Percentiles rank a stretch among this genome's conserved stretches.
Evolutionary conservation across 2,888 invertebrate species (phyloP).

Genomic region (Hypsopygia costalis): DNA sequence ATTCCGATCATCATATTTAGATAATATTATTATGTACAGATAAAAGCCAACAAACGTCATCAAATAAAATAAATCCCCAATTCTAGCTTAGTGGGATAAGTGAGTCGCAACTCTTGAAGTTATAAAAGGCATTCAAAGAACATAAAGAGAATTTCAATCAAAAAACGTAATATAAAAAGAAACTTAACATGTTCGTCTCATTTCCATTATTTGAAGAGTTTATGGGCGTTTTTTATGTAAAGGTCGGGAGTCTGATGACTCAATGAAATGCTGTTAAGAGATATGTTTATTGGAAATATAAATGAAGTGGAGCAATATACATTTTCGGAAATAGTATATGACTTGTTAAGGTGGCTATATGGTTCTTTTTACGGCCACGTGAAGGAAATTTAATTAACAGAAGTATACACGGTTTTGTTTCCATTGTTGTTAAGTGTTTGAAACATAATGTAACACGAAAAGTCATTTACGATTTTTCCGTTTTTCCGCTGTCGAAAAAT

Average conservation of each 20-base stretch:
- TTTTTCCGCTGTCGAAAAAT: no score
- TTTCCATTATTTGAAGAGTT: neutral
- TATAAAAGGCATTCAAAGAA: neutral
- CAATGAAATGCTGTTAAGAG: neutral
- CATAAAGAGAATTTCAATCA: neutral
- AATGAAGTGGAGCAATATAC: neutral
- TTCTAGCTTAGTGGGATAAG: neutral
- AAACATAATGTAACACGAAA: no score
- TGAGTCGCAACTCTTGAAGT: no score
- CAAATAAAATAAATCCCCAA: neutral
- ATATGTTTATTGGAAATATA: neutral
- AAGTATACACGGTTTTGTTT: no score
- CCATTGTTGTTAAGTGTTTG: no score
- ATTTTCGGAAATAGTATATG: neutral
- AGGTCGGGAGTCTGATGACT: neutral
- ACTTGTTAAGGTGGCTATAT: neutral
- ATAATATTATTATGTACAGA: no score
- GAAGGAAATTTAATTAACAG: no score
- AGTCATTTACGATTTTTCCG: no score
- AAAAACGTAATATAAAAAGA: neutral
- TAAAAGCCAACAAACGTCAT: no score
- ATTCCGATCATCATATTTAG: no score
- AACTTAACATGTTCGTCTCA: slow-evolving; percentile 1
- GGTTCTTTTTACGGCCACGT: no score
- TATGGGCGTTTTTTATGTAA: neutral